Base-by-base conservation (phyloP, 2,888 invertebrate genomes). In the Dendrolimus pini region DNA sequence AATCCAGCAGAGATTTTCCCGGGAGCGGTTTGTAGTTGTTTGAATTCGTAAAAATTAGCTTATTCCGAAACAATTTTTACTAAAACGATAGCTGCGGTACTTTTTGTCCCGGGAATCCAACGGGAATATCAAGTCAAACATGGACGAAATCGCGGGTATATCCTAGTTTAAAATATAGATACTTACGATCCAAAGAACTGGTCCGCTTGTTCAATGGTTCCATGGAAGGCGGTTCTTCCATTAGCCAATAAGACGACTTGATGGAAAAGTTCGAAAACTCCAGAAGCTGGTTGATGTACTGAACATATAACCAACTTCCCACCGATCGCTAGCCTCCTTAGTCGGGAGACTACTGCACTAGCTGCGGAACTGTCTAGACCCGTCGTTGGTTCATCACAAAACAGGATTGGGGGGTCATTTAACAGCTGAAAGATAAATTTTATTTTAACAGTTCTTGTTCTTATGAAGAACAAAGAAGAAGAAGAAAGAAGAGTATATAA, bases 361-460 rank as follows among this genome's bases (percentile, higher is more conserved):
- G 98, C 97, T 75, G 95, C 96, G 82, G 93, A 98, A 67, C 97
- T 97, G 82, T 98, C 98, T 57, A 98, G 83, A 0, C 98, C 97
- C 0, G 97, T 97, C 0, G 98, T 98, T 0, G 97, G 97, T 77
- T 98, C 98, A 75, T 98, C 98, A 78, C 97, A 97, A 85, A 98
- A 98, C 57, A 98, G 83, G 59, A 98, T 93, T 3, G 95, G 94
- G 0, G 98, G 98, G 77, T 98, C 96, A 57, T 95, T 97, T 58
- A 98, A 89, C 9, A 97, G 91, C 96, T 96, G 78, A 54, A 69
- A 72, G 41, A 54, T 53, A 59, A 57, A 9, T 18, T 9, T n/a
- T 42, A 30, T 3, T 30, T 30, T 30, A 30, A 30, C 3, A 30
- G 30, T 30, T 30, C 30, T 30, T 30, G 30, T 30, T 30, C 30